Percentiles rank a stretch among this genome's conserved stretches.
Evolutionary conservation across 1,140 invertebrate species (phyloP).

Genomic region (Adelges cooleyi): DNA sequence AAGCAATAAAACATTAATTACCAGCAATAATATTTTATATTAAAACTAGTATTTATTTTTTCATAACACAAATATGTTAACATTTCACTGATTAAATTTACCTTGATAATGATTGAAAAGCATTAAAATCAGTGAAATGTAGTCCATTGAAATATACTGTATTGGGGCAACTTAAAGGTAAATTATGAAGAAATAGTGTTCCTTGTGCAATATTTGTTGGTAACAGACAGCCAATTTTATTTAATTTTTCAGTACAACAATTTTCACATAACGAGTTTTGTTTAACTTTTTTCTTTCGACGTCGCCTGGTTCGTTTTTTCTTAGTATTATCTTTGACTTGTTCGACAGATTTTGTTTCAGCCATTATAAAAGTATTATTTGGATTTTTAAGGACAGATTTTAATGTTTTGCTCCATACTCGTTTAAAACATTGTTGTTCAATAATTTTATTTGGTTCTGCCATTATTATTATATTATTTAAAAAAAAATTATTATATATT

Average conservation of each 20-base stretch:
- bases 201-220: neutral
- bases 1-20: slow-evolving; percentile 23
- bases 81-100: neutral
- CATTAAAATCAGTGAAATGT: slow-evolving; percentile 5
- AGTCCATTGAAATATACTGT: slow-evolving; percentile 7
- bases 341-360: slow-evolving; percentile 18
- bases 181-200: neutral
- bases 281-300: slow-evolving; percentile 4
- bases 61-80: too few species aligned
- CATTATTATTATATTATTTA: neutral
- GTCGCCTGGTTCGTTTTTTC: neutral
- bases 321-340: slow-evolving; percentile 9
- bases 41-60: too few species aligned
- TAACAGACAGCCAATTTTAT: neutral
- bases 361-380: neutral
- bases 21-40: neutral
- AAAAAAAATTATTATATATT: neutral
- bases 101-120: slow-evolving; percentile 12
- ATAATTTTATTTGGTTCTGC: neutral
- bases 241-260: neutral
- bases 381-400: slow-evolving; percentile 3
- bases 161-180: neutral
- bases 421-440: slow-evolving; percentile 20
- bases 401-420: slow-evolving; percentile 17
- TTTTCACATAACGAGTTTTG: neutral